phyloP scores from a whole-genome alignment of 2,113 vertebrate species.

The Vidua macroura region DNA sequence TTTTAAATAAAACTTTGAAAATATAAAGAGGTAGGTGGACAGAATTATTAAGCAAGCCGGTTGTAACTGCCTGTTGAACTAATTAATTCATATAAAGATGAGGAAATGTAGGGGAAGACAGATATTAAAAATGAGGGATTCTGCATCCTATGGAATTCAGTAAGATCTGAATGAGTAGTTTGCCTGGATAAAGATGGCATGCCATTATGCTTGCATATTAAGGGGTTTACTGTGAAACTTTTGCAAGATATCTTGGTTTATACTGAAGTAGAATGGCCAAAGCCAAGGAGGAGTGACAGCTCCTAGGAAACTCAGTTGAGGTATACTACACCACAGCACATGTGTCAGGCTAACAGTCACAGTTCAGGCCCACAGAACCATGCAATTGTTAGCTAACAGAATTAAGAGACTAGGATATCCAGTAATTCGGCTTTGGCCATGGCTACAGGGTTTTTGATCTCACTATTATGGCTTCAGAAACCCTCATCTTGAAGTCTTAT shows the following conservation, averaged over 20 bases:
- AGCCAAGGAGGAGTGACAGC: background rate
- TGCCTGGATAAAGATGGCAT: background rate
- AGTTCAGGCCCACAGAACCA: background rate
- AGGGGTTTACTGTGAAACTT: background rate
- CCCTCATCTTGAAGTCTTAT: background rate
- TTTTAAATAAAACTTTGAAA: background rate
- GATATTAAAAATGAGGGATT: background rate
- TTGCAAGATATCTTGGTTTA: background rate
- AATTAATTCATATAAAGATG: background rate
- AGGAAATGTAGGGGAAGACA: background rate
- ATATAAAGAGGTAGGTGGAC: background rate
- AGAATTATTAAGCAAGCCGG: background rate
- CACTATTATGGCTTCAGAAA: background rate
- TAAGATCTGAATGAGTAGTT: background rate
- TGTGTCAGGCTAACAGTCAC: background rate
- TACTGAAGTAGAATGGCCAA: background rate
- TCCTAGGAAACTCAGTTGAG: background rate
- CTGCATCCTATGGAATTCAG: background rate
- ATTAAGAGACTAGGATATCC: background rate
- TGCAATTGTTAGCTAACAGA: background rate
- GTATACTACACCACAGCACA: fast-evolving
- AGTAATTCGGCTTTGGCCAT: background rate
- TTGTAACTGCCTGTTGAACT: background rate
- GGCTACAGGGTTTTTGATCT: background rate
- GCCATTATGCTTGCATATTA: background rate